Percentiles rank a stretch among this genome's conserved stretches.
Conservation (phyloP, 2,888 invertebrate genomes). For the Patella ulyssiponensis region DNA sequence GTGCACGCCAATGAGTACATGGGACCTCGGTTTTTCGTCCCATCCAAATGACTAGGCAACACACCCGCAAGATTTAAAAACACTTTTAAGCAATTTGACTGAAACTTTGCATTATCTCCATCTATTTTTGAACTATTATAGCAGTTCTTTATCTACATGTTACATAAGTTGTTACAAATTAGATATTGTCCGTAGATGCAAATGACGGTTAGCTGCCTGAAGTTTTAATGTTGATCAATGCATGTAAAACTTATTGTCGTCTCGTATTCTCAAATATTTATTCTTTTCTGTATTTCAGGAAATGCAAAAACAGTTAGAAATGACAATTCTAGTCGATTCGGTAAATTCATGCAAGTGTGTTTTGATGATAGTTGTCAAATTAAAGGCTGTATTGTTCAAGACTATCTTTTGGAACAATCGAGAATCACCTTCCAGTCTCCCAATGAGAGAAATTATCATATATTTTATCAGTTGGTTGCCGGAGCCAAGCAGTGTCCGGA, state of each 20-base stretch:
- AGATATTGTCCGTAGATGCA: too few species aligned
- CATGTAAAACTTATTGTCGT: too few species aligned
- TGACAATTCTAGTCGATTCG: conserved; percentile 96
- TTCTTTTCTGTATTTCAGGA: conserved; percentile 74
- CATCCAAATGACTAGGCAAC: too few species aligned
- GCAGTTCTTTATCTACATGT: too few species aligned
- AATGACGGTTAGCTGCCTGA: neutral
- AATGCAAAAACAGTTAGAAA: conserved; percentile 96
- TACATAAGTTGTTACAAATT: too few species aligned
- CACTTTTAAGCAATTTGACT: too few species aligned
- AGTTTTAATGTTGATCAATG: neutral
- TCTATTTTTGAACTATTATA: too few species aligned
- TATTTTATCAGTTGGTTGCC: conserved; percentile 95
- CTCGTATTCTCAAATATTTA: neutral
- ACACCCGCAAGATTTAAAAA: too few species aligned
- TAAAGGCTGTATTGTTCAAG: conserved; percentile 75
- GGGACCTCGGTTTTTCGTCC: too few species aligned
- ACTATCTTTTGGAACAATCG: conserved; percentile 94
- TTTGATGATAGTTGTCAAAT: conserved; percentile 82
- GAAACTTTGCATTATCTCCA: too few species aligned
- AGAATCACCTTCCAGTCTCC: conserved; percentile 85
- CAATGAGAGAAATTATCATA: conserved; percentile 95
- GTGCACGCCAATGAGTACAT: too few species aligned
- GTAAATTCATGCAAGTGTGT: conserved; percentile 95
- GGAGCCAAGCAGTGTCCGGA: conserved; percentile 75